A percentile compares a stretch with the other conserved stretches of the same genome.
Conservation (phyloP, 1,140 invertebrate species). For the Papilio helenus region DNA sequence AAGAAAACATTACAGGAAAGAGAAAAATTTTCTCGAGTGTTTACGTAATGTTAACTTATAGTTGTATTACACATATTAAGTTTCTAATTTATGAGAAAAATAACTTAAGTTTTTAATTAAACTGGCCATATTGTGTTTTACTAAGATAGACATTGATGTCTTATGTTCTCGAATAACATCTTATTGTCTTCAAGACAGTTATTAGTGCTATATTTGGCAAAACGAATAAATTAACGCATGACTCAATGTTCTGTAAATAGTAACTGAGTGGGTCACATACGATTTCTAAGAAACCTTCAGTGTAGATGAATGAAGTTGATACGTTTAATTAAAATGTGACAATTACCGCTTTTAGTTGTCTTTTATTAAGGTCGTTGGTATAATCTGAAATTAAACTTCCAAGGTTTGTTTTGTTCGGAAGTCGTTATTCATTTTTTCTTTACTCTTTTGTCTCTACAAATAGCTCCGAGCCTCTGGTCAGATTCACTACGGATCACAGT, state of each 20-base stretch:
- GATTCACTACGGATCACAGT: not conserved
- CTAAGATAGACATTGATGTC: not conserved
- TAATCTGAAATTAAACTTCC: not conserved
- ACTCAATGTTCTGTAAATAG: slow-evolving; percentile 27
- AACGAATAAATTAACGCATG: slow-evolving; percentile 31
- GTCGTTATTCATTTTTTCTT: not conserved
- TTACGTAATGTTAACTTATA: no score
- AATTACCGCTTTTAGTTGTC: slow-evolving; percentile 10
- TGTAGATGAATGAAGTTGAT: slow-evolving; percentile 12
- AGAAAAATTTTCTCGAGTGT: no score
- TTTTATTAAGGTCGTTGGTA: slow-evolving; percentile 5
- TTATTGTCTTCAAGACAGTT: not conserved
- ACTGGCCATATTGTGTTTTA: not conserved
- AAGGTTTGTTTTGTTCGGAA: not conserved
- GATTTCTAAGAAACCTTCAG: not conserved
- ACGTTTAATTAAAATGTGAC: slow-evolving; percentile 22
- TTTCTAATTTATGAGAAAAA: no score
- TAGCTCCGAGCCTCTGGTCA: no score
- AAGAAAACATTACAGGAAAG: no score
- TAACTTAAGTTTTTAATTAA: no score
- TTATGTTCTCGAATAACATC: not conserved
- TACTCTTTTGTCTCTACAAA: not conserved
- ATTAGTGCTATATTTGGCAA: slow-evolving; percentile 32
- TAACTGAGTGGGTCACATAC: slow-evolving; percentile 10
- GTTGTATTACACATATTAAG: no score